Evolutionary conservation across 2,888 invertebrate genomes (phyloP).

Genomic region (Fragum fragum): DNA sequence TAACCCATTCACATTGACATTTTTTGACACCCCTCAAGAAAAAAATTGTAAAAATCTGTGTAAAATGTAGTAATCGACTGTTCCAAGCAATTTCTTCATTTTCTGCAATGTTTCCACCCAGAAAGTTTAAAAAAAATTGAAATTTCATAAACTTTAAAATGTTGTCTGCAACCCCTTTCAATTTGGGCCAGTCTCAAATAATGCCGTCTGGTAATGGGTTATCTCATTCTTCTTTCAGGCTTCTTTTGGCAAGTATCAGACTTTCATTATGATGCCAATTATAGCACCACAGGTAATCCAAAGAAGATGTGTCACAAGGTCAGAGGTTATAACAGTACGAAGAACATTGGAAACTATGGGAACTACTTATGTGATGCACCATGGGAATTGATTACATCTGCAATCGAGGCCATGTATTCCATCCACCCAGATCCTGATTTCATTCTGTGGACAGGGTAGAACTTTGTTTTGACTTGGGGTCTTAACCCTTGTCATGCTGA

Average conservation of each 20-base stretch:
- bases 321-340: constrained; percentile 16
- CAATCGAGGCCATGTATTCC: constrained; percentile 94
- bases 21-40: too few relatives aligned
- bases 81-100: too few relatives aligned
- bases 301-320: constrained; percentile 88
- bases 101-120: too few relatives aligned
- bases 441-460: constrained; percentile 97
- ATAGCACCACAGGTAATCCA: constrained; percentile 92
- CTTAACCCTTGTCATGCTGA: too few relatives aligned
- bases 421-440: constrained; percentile 96
- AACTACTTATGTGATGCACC: constrained; percentile 96
- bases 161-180: too few relatives aligned
- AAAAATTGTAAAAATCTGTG: too few relatives aligned
- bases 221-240: constrained; percentile 89
- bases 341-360: constrained; percentile 88
- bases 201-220: too few relatives aligned
- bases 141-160: too few relatives aligned
- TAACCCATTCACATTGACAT: too few relatives aligned
- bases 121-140: too few relatives aligned
- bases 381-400: constrained; percentile 95
- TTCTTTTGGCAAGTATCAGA: constrained; percentile 98
- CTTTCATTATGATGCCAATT: constrained; percentile 95
- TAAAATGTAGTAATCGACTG: too few relatives aligned
- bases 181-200: too few relatives aligned
- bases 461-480: background rate